These are phyloP conservation scores for Psix sp. DNA, from an alignment of 1,140 invertebrate species.

Conservation along the genomic window DNA sequence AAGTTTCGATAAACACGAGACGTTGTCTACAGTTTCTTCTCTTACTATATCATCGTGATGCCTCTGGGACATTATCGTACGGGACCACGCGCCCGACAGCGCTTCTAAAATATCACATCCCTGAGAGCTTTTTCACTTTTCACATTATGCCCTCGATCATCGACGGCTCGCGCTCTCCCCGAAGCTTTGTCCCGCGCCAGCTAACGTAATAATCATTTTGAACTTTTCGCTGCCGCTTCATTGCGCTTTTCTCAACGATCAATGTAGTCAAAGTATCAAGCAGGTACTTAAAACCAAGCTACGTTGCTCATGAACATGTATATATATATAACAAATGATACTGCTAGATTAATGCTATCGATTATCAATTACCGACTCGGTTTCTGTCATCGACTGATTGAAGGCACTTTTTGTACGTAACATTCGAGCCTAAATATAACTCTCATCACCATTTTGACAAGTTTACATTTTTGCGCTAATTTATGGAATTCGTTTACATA, in stretches of 20 bases:
- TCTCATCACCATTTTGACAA: conserved; percentile 34
- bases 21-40: conserved; percentile 50
- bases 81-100: conserved; percentile 43
- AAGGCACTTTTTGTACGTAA: conserved; percentile 14
- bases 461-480: conserved; percentile 49
- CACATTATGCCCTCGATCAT: conserved; percentile 63
- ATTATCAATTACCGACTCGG: conserved; percentile 45
- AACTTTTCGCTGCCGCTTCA: conserved; percentile 33
- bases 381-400: conserved; percentile 14
- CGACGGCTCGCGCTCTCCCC: conserved; percentile 41
- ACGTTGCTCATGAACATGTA: conserved; percentile 2
- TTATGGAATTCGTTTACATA: conserved; percentile 52
- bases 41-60: conserved; percentile 48
- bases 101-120: conserved; percentile 54
- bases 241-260: conserved; percentile 43
- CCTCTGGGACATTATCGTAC: conserved; percentile 58
- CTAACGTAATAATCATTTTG: conserved; percentile 53
- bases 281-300: conserved; percentile 23
- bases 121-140: conserved; percentile 63
- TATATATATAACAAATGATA: conserved; percentile 45
- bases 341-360: conserved; percentile 44
- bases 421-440: neutral
- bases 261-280: conserved; percentile 33
- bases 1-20: conserved; percentile 64
- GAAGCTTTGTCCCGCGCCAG: conserved; percentile 46